phyloP scores from a whole-genome alignment of 1,140 invertebrate genomes.

The Heliconius hermathena region DNA sequence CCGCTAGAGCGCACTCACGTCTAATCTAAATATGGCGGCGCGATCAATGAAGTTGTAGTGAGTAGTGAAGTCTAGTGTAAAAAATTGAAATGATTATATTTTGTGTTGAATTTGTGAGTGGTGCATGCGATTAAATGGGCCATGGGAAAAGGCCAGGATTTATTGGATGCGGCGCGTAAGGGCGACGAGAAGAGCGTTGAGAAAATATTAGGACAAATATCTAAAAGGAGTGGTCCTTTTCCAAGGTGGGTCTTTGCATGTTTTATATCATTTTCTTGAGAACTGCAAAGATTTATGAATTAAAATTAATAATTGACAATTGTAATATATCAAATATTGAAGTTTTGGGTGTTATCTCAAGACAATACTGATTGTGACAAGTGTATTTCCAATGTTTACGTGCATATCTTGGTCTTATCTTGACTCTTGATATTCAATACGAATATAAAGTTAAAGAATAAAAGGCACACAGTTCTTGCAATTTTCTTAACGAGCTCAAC shows the following conservation, averaged over 20 bases:
- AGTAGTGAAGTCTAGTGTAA: constrained; percentile 84
- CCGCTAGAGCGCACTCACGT: constrained; percentile 81
- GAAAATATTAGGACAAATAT: constrained; percentile 94
- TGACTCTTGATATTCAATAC: neutral
- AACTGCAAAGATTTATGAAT: constrained; percentile 16
- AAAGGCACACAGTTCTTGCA: constrained; percentile 5
- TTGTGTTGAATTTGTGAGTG: constrained; percentile 75
- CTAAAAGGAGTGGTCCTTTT: constrained; percentile 95
- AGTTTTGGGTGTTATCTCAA: neutral
- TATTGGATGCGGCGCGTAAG: constrained; percentile 96
- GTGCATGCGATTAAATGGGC: constrained; percentile 83
- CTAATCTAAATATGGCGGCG: constrained; percentile 85
- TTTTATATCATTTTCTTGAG: constrained; percentile 34
- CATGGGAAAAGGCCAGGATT: constrained; percentile 98
- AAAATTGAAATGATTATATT: constrained; percentile 79
- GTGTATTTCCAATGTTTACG: constrained; percentile 38
- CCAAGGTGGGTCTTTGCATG: constrained; percentile 88
- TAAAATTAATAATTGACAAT: constrained; percentile 5
- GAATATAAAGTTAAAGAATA: constrained; percentile 17
- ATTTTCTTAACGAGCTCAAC: constrained; percentile 34
- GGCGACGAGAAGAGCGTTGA: constrained; percentile 94
- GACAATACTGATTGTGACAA: constrained; percentile 18
- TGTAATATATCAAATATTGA: neutral
- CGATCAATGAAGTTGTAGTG: constrained; percentile 89
- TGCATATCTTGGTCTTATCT: constrained; percentile 35